A percentile compares a stretch with the other conserved stretches of the same genome.
Conservation (phyloP, 2,113 vertebrate species). For the Ciconia maguari region DNA sequence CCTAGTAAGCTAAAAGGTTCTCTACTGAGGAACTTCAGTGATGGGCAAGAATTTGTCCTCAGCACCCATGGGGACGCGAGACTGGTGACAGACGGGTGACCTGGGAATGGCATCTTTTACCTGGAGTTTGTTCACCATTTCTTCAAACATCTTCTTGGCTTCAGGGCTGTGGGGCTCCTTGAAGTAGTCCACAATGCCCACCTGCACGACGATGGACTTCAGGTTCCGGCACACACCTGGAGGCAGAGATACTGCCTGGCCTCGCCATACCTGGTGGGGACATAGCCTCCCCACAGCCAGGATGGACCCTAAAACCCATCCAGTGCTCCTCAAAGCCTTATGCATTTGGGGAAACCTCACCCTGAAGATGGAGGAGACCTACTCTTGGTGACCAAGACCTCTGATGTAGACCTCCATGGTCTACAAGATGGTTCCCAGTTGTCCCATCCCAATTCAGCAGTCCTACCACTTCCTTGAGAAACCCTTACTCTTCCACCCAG, state of each 20-base stretch:
- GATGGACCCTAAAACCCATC: neutral
- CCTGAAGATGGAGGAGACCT: neutral
- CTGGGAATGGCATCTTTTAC: conserved; percentile 61
- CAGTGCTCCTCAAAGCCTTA: neutral
- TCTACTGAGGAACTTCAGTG: neutral
- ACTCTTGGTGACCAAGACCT: neutral
- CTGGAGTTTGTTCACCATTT: conserved; percentile 99
- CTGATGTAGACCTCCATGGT: too few species aligned
- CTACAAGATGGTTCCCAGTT: rapidly evolving
- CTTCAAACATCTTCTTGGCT: conserved; percentile 95
- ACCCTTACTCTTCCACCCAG: neutral
- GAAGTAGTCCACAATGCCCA: conserved; percentile 97
- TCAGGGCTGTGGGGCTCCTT: conserved; percentile 96
- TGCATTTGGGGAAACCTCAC: neutral
- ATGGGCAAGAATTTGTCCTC: neutral
- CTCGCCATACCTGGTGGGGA: neutral
- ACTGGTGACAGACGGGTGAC: neutral
- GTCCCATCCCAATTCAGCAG: neutral
- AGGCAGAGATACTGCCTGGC: neutral
- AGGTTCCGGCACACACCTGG: conserved; percentile 95
- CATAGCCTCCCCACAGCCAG: neutral
- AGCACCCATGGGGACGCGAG: rapidly evolving
- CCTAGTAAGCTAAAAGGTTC: neutral
- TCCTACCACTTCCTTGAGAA: rapidly evolving
- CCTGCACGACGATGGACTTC: conserved; percentile 96